A percentile compares a stretch with the other conserved stretches of the same genome.
phyloP scores from a whole-genome alignment of 2,888 invertebrate genomes.

The Amblyjoppa proteus region DNA sequence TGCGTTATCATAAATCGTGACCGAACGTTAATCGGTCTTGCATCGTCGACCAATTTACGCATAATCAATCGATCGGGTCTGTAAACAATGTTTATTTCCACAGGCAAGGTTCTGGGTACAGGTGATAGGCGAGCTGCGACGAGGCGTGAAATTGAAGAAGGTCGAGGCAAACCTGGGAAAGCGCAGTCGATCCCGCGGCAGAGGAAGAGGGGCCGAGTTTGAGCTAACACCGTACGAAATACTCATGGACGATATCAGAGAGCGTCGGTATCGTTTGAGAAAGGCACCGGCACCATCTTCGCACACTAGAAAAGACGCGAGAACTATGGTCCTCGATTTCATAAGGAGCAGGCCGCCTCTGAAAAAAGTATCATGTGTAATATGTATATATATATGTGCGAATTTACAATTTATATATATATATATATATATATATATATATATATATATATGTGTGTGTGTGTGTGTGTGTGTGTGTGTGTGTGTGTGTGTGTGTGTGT shows the following conservation, averaged over 20 bases:
- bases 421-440: too few relatives aligned
- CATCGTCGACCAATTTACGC: neutral
- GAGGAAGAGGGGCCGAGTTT: slow-evolving; percentile 93
- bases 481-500: too few relatives aligned
- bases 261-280: slow-evolving; percentile 94
- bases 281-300: slow-evolving; percentile 91
- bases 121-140: slow-evolving; percentile 96
- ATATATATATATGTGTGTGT: too few relatives aligned
- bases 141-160: slow-evolving; percentile 97
- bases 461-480: too few relatives aligned
- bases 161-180: slow-evolving; percentile 83
- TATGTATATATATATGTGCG: too few relatives aligned
- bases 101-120: slow-evolving; percentile 98
- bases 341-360: slow-evolving; percentile 97
- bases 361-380: slow-evolving; percentile 89
- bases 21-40: too few relatives aligned
- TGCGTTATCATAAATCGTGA: too few relatives aligned
- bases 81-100: slow-evolving; percentile 68
- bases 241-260: slow-evolving; percentile 97
- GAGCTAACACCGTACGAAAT: slow-evolving; percentile 98
- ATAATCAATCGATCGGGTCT: neutral
- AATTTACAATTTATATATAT: too few relatives aligned
- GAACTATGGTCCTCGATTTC: slow-evolving; percentile 97
- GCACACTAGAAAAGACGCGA: slow-evolving; percentile 95
- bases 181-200: slow-evolving; percentile 71